These are phyloP conservation scores for Myripristis jacobus DNA, from an alignment of 2,797 vertebrate species.

Conservation along the genomic window DNA sequence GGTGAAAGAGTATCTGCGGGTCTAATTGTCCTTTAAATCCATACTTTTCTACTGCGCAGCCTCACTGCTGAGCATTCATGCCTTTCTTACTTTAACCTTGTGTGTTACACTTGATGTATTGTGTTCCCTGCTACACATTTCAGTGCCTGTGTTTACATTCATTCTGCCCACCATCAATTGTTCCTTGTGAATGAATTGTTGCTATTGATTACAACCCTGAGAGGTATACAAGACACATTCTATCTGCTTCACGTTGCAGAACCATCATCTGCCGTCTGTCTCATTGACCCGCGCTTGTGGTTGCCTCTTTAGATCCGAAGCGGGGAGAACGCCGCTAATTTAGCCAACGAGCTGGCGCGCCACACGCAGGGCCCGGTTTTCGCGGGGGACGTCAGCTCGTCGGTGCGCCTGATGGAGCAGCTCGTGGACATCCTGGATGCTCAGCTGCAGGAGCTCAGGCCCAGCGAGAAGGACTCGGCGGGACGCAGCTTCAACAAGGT, in stretches of 20 bases:
- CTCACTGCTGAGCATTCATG: not conserved
- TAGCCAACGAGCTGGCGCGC: constrained; percentile 96
- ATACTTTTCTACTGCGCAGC: not conserved
- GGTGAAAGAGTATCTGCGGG: not conserved
- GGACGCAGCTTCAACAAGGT: constrained; percentile 99
- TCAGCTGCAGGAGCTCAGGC: constrained; percentile 94
- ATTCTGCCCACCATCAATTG: constrained; percentile 14
- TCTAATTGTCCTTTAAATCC: not conserved
- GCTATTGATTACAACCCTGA: constrained; percentile 40
- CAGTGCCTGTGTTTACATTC: constrained; percentile 19
- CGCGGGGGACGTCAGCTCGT: constrained; percentile 95
- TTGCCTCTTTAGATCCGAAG: constrained; percentile 89
- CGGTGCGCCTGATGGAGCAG: constrained; percentile 97
- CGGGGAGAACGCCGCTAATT: constrained; percentile 97
- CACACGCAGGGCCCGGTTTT: constrained; percentile 97
- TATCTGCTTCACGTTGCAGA: constrained; percentile 37
- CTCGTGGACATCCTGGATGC: constrained; percentile 98
- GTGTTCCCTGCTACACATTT: constrained; percentile 18
- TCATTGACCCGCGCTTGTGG: constrained; percentile 35
- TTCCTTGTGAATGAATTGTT: constrained; percentile 21
- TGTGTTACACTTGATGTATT: constrained; percentile 11
- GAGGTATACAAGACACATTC: constrained; percentile 41
- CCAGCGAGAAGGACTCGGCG: constrained; percentile 96
- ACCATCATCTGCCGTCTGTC: constrained; percentile 14
- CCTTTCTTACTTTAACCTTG: constrained; percentile 5